Evolutionary conservation across 2,888 invertebrate genomes (phyloP), one percentile per base, ranked within the genome.

Genomic region (Amphimallon solstitiale): DNA sequence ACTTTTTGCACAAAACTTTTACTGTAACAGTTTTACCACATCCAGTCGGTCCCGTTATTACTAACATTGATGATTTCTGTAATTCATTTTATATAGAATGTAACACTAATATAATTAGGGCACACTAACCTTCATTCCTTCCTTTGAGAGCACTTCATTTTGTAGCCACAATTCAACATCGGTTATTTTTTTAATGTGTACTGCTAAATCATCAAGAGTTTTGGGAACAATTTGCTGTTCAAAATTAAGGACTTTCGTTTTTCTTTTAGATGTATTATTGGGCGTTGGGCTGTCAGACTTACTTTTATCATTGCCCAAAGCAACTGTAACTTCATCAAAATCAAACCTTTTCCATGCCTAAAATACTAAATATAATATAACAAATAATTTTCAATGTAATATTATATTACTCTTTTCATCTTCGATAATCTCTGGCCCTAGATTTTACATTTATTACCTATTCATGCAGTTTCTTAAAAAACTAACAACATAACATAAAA

Each of bases 21-120:
- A 95, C 73, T 0, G 93, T 88, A 0, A 89, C 86, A 0, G 94
- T 92, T 83, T 96, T 96, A 0, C 94, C 95, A 77, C 89, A 88
- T 0, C 96, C 96, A 0, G 94, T 88, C 17, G 95, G 93, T 0
- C 96, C 96, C 5, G 90, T 90, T 17, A 96, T 73, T 2, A 95
- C 79, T 38, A 95, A 82, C 70, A 92, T 87, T 59, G 85, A 83
- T 70, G 84, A 81, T 0, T 54, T 66, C 48, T 59, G n/a, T 10
- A 34, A 9, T 7, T 14, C 43, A 6, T 21, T 10, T 51, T 7
- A 82, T 80, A 29, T 19, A 49, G 49, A 19, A 9, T 19, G 4
- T 9, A 19, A 9, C 3, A 29, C 12, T n/a, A 29, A 12, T 29
- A 1, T n/a, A 10, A 34, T 17, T 29, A 29, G 9, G 17, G 2